Conservation (phyloP, 2,113 vertebrate genomes). For the Pelmatolapia mariae region DNA sequence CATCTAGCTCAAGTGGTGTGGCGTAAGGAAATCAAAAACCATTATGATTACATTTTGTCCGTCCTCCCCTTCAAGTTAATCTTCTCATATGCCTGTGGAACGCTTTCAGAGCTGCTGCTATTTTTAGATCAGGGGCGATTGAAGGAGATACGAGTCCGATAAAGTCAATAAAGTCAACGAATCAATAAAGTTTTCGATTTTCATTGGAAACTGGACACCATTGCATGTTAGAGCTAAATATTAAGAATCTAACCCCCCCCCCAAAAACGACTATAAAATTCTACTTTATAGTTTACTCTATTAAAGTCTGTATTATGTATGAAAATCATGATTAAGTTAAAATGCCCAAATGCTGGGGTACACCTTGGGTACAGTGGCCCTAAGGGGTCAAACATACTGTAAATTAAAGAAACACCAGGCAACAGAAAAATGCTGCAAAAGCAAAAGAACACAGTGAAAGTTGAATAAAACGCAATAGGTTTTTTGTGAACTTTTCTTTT, state of each 20-base stretch:
- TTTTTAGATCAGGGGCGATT: not conserved
- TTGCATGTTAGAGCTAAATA: not conserved
- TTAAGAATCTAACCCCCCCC: not conserved
- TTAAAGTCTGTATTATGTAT: not conserved
- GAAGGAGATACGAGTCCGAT: not conserved
- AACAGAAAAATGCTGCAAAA: not conserved
- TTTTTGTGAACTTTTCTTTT: not conserved
- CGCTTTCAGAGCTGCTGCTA: not conserved
- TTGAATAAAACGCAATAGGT: not conserved
- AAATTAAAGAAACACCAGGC: accelerated
- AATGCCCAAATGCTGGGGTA: not conserved
- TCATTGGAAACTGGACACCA: not conserved
- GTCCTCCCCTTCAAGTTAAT: not conserved
- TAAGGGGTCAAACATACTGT: not conserved
- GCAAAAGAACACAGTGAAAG: not conserved
- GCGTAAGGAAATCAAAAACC: not conserved
- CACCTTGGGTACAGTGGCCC: not conserved
- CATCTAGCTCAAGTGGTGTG: not conserved
- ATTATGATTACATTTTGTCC: not conserved
- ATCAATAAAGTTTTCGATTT: not conserved
- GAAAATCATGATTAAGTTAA: not conserved
- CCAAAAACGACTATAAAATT: not conserved
- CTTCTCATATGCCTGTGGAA: not conserved
- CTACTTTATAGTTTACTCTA: not conserved
- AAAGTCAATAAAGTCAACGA: not conserved